Percentiles rank a stretch among this genome's conserved stretches.
These are phyloP conservation scores for Cantharis flavilabris DNA, from an alignment of 2,888 invertebrate species.

Conservation along the genomic window DNA sequence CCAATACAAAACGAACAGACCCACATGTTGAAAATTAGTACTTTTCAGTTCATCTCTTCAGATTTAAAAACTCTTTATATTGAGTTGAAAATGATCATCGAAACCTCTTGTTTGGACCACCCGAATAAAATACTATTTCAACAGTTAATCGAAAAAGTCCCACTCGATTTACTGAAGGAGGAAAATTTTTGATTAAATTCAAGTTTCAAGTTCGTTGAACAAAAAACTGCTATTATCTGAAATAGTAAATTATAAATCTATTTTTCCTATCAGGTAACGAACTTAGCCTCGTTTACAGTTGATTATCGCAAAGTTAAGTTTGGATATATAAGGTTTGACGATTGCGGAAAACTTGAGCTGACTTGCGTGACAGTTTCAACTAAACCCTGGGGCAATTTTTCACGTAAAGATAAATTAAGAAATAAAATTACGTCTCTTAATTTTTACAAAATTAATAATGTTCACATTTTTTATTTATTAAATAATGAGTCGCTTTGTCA, in stretches of 20 bases:
- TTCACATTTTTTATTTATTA: background rate
- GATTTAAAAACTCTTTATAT: too few species aligned
- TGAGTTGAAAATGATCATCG: too few species aligned
- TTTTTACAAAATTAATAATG: background rate
- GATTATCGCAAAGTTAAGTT: background rate
- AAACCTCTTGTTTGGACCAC: too few species aligned
- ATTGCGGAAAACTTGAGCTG: background rate
- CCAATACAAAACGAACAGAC: too few species aligned
- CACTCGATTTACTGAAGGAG: too few species aligned
- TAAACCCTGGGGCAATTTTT: background rate
- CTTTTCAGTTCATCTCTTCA: too few species aligned
- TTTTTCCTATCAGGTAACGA: background rate
- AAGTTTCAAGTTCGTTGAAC: background rate
- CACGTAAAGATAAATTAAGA: background rate
- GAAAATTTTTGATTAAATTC: background rate
- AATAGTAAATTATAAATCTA: background rate
- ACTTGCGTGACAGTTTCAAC: background rate
- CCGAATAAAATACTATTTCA: too few species aligned
- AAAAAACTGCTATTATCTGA: background rate
- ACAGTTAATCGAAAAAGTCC: background rate
- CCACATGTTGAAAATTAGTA: too few species aligned
- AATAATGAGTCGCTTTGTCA: background rate
- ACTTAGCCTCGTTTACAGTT: background rate
- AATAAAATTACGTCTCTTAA: background rate
- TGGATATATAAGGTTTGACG: background rate